Percentiles rank a stretch among this genome's conserved stretches.
These are phyloP conservation scores for Monochamus alternatus DNA, from an alignment of 2,888 invertebrate species.

Conservation along the genomic window DNA sequence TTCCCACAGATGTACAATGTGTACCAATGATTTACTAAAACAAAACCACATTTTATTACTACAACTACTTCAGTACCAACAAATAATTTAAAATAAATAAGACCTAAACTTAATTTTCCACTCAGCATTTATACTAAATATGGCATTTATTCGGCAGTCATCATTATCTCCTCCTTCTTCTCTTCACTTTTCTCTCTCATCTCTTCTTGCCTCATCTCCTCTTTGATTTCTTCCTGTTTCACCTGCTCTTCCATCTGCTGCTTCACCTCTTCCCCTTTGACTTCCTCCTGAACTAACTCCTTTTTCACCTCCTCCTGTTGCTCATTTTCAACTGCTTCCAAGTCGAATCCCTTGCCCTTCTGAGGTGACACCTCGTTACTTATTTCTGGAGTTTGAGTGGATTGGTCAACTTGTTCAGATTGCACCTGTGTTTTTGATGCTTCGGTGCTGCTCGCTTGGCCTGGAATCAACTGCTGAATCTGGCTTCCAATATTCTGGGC, in stretches of 20 bases:
- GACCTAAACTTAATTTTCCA: constrained; percentile 29
- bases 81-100: constrained; percentile 45
- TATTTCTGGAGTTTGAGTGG: not conserved
- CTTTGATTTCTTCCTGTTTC: not conserved
- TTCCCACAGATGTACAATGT: too few relatives aligned
- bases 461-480: constrained; percentile 37
- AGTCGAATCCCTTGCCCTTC: not conserved
- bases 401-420: not conserved
- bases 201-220: constrained; percentile 8
- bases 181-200: not conserved
- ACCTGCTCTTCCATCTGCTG: constrained; percentile 4
- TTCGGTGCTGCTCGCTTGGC: constrained; percentile 27
- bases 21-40: too few relatives aligned
- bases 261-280: constrained; percentile 14
- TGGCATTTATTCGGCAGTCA: constrained; percentile 40
- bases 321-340: not conserved
- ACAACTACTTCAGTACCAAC: constrained; percentile 4
- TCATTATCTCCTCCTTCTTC: constrained; percentile 31
- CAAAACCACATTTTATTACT: too few relatives aligned
- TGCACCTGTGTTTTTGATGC: constrained; percentile 10
- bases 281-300: constrained; percentile 11
- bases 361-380: not conserved
- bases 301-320: constrained; percentile 9
- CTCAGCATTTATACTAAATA: constrained; percentile 25
- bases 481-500: constrained; percentile 48